Evolutionary conservation across 2,113 vertebrate species (phyloP), one percentile per base, ranked within the genome.

Genomic region (Thunnus maccoyii): DNA sequence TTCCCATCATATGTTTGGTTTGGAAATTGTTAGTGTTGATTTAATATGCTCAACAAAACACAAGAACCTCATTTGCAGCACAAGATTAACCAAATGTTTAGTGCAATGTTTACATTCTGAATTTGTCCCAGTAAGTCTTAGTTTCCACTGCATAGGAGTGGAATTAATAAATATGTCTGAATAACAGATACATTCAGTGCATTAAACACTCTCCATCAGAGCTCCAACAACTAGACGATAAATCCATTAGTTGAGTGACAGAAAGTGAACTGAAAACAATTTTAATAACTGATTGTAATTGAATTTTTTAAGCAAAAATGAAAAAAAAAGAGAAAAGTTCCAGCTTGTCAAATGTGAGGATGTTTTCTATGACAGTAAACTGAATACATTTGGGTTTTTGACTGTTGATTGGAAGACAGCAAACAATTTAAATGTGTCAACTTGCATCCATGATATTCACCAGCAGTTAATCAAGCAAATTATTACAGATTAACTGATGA

Each of bases 1-100:
- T 77, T 77, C 46, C 66, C 36, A 68, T 56, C 54, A 20, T 57
- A 10, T 63, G 48, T 50, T 67, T 55, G 1, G 16, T 13, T 27
- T 47, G 20, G 48, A 75, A 79, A 67, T n/a, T 30, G 17, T 36
- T 47, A 41, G 14, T 47, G 36, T 70, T 46, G 44, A 8, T 20
- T 5, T 30, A 16, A 22, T 27, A 12, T 63, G 3, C 30, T 54
- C 12, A n/a, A 55, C 17, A 63, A 30, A 67, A 78, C 44, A 61
- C 47, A 58, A 57, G 15, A 69, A 47, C 30, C 25, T 30, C 13
- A 15, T 12, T 25, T 9, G 4, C 22, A 47, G 3, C 32, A 32
- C 46, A 64, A 25, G 27, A 50, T 54, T 8, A 51, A 58, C 8
- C 50, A 61, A 5, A 2, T 47, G 17, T 54, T 66, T 47, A 0